Evolutionary conservation across 2,888 invertebrate species (phyloP), one percentile per base, ranked within the genome.

Genomic region (Rosalia funebris): DNA sequence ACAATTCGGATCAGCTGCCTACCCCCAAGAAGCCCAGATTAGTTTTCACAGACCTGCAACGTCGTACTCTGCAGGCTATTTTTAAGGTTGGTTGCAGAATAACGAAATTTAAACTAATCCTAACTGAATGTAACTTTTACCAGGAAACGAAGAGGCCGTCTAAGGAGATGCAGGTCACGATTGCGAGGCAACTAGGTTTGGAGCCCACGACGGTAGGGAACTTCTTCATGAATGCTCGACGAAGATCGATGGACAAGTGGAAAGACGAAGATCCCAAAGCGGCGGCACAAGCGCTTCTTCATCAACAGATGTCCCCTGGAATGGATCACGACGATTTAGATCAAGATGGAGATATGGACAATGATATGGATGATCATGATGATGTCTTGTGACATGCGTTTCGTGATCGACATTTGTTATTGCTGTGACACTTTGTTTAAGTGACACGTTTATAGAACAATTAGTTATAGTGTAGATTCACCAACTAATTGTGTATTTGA

Each of bases 161-260:
- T 71, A 98, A 98, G 85, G 98, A 98, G 85, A 98, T 98, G 98
- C 98, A 98, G 86, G 96, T 98, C 77, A 98, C 98, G 76, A 98
- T 98, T 84, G 98, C 98, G 19, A 88, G 98, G 71, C 98, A 98
- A 81, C 85, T 98, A 75, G 97, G 98, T 65, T 86, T 98, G 70
- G 97, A 98, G 81, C 96, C 98, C 53, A 96, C 96, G 54, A 98
- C 98, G 9, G 98, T 98, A 60, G 98, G 98, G 47, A 99, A 99
- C 83, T 99, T 99, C 87, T 99, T 99, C 85, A 99, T 99, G 99
- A 99, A 99, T 83, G 99, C 99, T n/a, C 88, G 99, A 72, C 89
- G 99, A 68, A 89, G 99, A 69, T 94, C 94, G 1, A 94, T 94
- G 93, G 98, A 98, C 83, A 98, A 98, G 79, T 98, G 98, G 97